These are phyloP conservation scores for Lasioglossum malachurum DNA, from an alignment of 2,888 invertebrate genomes.

Conservation along the genomic window DNA sequence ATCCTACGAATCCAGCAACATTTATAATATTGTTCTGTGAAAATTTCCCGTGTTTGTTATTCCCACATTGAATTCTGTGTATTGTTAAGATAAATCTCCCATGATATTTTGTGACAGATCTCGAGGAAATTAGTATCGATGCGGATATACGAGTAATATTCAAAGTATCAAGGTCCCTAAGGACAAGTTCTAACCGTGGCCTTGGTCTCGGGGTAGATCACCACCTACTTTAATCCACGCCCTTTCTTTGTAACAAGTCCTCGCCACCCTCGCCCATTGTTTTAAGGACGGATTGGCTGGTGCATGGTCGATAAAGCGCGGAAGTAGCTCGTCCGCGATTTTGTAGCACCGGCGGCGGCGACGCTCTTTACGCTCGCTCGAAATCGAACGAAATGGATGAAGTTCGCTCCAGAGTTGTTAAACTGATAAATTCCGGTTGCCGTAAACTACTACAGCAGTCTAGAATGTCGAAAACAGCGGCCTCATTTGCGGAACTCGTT, in stretches of 20 bases:
- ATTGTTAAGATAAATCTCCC: too few relatives aligned
- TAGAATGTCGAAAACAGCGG: constrained; percentile 9
- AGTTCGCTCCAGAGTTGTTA: constrained; percentile 20
- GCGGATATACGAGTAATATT: background rate
- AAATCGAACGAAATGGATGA: constrained; percentile 26
- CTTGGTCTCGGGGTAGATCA: constrained; percentile 44
- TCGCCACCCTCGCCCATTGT: constrained; percentile 47
- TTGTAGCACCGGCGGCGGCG: constrained; percentile 26
- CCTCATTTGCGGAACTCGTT: background rate
- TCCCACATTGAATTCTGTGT: too few relatives aligned
- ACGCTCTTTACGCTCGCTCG: too few relatives aligned
- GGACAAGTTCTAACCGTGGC: constrained; percentile 35
- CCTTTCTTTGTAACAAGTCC: constrained; percentile 34
- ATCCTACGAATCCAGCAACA: background rate
- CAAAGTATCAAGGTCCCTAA: background rate
- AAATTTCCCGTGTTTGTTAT: too few relatives aligned
- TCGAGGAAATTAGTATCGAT: background rate
- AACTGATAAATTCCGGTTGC: constrained; percentile 22
- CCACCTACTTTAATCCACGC: constrained; percentile 34
- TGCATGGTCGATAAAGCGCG: constrained; percentile 56
- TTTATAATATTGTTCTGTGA: too few relatives aligned
- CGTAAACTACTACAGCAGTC: constrained; percentile 16
- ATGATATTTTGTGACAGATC: background rate
- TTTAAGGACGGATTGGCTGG: constrained; percentile 32
- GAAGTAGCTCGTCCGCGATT: constrained; percentile 49